Conservation (phyloP, 1,140 invertebrate genomes). For the Phymorhynchus buccinoides region DNA sequence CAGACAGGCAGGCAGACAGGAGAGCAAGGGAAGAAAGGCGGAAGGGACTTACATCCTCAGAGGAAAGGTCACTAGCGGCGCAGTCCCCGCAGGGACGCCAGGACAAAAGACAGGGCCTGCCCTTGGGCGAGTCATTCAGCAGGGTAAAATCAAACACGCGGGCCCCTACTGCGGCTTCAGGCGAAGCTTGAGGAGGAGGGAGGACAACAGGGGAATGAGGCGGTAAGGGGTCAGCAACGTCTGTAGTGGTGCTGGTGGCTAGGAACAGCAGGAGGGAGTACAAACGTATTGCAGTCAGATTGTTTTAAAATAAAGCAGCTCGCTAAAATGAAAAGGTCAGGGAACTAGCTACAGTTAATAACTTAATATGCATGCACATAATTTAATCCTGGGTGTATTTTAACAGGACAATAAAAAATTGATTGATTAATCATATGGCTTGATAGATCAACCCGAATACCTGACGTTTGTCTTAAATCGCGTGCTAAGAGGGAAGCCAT, state of each 20-base stretch:
- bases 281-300: no score
- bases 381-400: no score
- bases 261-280: no score
- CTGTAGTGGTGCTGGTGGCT: no score
- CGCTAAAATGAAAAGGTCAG: no score
- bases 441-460: no score
- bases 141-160: slow-evolving; percentile 62
- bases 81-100: slow-evolving; percentile 63
- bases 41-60: slow-evolving; percentile 55
- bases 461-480: no score
- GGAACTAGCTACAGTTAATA: no score
- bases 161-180: slow-evolving; percentile 36
- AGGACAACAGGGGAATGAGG: slow-evolving; percentile 46
- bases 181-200: slow-evolving; percentile 47
- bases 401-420: no score
- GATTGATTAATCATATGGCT: no score
- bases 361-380: neutral
- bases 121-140: slow-evolving; percentile 57
- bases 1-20: neutral
- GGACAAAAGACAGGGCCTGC: slow-evolving; percentile 60
- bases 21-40: neutral
- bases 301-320: no score
- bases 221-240: slow-evolving; percentile 4
- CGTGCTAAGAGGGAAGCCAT: no score
- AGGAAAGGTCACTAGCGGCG: slow-evolving; percentile 52